These are phyloP conservation scores for Monopis laevigella DNA, from an alignment of 2,888 invertebrate genomes.

Conservation along the genomic window DNA sequence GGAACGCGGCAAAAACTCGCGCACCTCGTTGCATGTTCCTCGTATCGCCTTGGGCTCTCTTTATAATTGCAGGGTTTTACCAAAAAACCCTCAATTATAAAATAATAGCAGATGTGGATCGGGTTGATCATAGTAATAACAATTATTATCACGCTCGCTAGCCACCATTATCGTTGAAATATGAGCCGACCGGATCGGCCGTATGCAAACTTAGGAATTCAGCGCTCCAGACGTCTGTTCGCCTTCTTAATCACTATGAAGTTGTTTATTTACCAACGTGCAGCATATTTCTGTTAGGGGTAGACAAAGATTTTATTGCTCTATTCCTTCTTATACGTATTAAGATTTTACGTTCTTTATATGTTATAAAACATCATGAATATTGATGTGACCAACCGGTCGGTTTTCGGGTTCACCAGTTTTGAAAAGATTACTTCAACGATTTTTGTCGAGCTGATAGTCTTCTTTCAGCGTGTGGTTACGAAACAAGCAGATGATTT, in stretches of 20 bases:
- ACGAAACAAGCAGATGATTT: no score
- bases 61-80: slow-evolving; percentile 66
- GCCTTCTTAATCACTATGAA: slow-evolving; percentile 3
- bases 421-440: no score
- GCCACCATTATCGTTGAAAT: slow-evolving; percentile 62
- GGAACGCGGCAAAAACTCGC: slow-evolving; percentile 50
- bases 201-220: slow-evolving; percentile 55
- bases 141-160: slow-evolving; percentile 65
- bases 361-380: no score
- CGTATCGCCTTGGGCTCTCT: slow-evolving; percentile 55
- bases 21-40: slow-evolving; percentile 54
- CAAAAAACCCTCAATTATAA: slow-evolving; percentile 67
- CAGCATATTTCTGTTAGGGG: no score
- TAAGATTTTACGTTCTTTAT: no score
- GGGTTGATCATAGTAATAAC: slow-evolving; percentile 54
- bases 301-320: no score
- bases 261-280: no score
- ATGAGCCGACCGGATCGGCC: slow-evolving; percentile 41
- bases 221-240: slow-evolving; percentile 2
- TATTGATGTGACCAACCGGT: no score
- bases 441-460: no score
- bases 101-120: slow-evolving; percentile 66
- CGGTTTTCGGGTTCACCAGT: no score
- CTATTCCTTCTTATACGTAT: no score
- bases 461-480: no score